Evolutionary conservation across 2,113 vertebrate genomes (phyloP), one percentile per base, ranked within the genome.

Genomic region (Turnix velox): DNA sequence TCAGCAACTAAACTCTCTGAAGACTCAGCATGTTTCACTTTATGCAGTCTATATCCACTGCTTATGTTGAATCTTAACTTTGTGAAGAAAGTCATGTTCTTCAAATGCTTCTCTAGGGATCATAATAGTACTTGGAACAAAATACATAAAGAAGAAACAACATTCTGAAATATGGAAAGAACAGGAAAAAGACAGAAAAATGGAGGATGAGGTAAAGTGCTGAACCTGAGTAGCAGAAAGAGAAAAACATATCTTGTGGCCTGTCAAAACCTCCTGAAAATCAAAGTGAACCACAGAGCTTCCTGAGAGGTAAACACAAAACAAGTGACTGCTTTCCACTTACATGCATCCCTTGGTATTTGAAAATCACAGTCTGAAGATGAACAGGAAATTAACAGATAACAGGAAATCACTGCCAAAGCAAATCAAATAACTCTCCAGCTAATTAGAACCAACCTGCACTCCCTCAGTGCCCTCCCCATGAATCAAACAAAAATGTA

Each of bases 381-480:
- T 65, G 10, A 52, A 35, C 9, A 54, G 4, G 18, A 82, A 85
- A 62, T 71, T 35, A 66, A 48, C 3, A 62, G 35, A 42, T n/a
- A 74, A 58, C 2, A 87, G 20, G 27, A 82, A 78, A 59, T 59
- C 51, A 37, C 3, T 55, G 20, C 18, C 6, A 65, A 35, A 40
- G 37, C n/a, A 45, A 33, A 17, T 6, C 1, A 55, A 73, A 46
- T 3, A 28, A 48, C 46, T n/a, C 10, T 68, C 37, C 18, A 55
- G 7, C 24, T 35, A 49, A 65, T 37, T 49, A 69, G 43, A 82
- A 67, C 0, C 5, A 80, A 39, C 4, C 4, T 33, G 7, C 11
- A 10, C 9, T 54, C 19, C 10, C 11, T 27, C n/a, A 68, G 30
- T 37, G 4, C 14, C 11, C 7, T 3, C 1, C 7, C 7, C 5